These are phyloP conservation scores for Climacteris rufus DNA, from an alignment of 2,113 vertebrate species.

Conservation along the genomic window DNA sequence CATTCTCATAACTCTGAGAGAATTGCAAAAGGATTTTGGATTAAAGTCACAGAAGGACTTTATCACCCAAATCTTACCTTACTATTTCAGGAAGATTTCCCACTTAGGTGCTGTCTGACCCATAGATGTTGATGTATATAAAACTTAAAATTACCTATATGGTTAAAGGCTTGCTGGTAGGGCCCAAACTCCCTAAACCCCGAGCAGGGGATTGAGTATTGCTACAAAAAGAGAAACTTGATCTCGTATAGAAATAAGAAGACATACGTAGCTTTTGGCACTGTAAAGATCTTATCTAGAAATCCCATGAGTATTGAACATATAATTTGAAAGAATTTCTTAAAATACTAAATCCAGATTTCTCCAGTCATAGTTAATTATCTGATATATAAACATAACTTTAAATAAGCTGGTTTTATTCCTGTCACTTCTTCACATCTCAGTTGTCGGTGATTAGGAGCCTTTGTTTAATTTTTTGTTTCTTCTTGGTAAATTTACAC, in stretches of 20 bases:
- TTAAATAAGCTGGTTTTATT: not conserved
- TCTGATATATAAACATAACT: not conserved
- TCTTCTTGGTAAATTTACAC: not conserved
- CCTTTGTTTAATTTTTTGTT: not conserved
- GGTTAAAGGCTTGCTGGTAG: not conserved
- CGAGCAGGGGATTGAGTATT: not conserved
- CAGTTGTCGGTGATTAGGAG: not conserved
- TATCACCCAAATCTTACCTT: not conserved
- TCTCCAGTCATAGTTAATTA: not conserved
- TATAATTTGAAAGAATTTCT: not conserved
- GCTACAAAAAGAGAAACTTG: not conserved
- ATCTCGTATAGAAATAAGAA: not conserved
- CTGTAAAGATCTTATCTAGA: not conserved
- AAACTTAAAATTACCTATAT: not conserved
- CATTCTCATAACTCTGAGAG: not conserved
- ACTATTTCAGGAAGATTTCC: not conserved
- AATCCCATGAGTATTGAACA: not conserved
- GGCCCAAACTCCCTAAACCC: not conserved
- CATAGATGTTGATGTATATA: not conserved
- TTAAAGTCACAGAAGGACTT: not conserved
- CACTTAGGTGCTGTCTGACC: not conserved
- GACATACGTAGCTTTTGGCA: not conserved
- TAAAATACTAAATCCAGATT: not conserved
- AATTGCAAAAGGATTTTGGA: slow-evolving; percentile 31
- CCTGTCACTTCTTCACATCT: not conserved